phyloP scores from a whole-genome alignment of 2,113 vertebrate species.

The Microcebus tavaratra region DNA sequence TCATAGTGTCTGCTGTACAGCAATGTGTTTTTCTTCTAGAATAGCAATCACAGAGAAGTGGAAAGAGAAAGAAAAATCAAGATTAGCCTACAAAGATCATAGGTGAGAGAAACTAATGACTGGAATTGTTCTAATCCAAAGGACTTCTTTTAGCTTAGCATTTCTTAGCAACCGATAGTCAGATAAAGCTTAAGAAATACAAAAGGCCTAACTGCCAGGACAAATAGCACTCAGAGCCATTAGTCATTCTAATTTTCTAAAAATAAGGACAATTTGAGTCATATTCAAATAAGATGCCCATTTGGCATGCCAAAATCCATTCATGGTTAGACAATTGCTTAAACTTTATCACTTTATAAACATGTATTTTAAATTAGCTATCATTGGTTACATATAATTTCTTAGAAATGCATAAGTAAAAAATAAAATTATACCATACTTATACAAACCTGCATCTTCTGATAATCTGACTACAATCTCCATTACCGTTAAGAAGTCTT shows the following conservation, averaged over 20 bases:
- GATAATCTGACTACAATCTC: slow-evolving; percentile 92
- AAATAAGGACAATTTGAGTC: slow-evolving; percentile 47
- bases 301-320: slow-evolving; percentile 39
- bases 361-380: background rate
- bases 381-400: background rate
- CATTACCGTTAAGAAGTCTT: slow-evolving; percentile 93
- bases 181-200: slow-evolving; percentile 26
- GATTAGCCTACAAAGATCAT: background rate
- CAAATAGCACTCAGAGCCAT: background rate
- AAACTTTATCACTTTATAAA: background rate
- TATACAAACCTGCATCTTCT: slow-evolving; percentile 92
- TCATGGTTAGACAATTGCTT: background rate
- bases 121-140: slow-evolving; percentile 8
- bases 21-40: background rate
- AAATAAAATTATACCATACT: background rate
- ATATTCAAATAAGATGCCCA: slow-evolving; percentile 42
- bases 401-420: background rate
- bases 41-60: background rate
- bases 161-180: slow-evolving; percentile 59
- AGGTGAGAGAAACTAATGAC: slow-evolving; percentile 24
- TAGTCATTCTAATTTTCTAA: slow-evolving; percentile 46
- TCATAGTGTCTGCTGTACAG: background rate
- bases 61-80: slow-evolving; percentile 45
- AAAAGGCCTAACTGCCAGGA: slow-evolving; percentile 50
- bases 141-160: background rate